phyloP scores from a whole-genome alignment of 2,888 invertebrate genomes.

The Heliconius hortense region DNA sequence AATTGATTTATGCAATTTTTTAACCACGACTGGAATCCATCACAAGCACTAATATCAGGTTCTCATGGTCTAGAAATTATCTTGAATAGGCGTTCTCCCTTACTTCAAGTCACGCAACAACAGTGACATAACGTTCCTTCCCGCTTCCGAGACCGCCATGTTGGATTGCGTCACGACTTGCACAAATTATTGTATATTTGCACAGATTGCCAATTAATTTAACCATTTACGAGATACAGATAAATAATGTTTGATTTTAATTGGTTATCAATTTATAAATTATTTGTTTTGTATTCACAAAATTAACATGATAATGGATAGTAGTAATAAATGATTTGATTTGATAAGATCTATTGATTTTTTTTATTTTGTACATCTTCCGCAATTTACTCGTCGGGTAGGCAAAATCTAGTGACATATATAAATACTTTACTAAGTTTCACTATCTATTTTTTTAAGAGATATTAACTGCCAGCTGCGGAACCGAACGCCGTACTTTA shows the following conservation, averaged over 20 bases:
- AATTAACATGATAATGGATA: background rate
- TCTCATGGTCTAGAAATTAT: conserved; percentile 28
- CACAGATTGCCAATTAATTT: conserved; percentile 21
- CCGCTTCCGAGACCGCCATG: conserved; percentile 47
- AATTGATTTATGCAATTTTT: background rate
- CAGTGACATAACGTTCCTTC: conserved; percentile 48
- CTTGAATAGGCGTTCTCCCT: conserved; percentile 34
- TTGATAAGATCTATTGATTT: background rate
- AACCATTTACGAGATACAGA: background rate
- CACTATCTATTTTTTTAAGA: background rate
- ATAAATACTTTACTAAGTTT: background rate
- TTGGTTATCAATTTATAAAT: conserved; percentile 1
- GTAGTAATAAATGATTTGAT: background rate
- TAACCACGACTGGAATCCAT: conserved; percentile 1
- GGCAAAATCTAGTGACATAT: background rate
- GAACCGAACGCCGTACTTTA: background rate
- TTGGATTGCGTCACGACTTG: conserved; percentile 38
- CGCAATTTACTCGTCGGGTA: background rate
- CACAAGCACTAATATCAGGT: conserved; percentile 11
- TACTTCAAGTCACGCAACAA: conserved; percentile 44
- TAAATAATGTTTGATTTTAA: conserved; percentile 17
- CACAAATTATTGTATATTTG: conserved; percentile 29
- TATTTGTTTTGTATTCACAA: conserved; percentile 8
- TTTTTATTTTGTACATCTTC: background rate
- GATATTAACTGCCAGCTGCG: background rate